Conservation (phyloP, 2,797 vertebrate genomes). For the Apodemus agrarius region DNA sequence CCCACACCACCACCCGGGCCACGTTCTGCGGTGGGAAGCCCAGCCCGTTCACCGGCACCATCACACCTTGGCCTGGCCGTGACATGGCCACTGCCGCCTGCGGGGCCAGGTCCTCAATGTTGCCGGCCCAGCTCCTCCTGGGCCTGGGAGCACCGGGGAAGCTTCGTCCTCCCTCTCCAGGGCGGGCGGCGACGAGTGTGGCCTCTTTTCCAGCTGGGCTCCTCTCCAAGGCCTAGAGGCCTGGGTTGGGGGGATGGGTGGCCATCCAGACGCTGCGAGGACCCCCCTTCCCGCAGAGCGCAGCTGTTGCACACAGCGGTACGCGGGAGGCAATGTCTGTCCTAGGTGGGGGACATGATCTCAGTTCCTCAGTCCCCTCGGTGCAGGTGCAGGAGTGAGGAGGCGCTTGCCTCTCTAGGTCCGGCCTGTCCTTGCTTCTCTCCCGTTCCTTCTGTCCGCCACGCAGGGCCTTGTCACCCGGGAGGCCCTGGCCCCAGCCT, state of each 20-base stretch:
- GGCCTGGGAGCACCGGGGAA: constrained; percentile 8
- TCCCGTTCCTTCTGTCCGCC: neutral
- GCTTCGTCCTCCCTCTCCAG: constrained; percentile 20
- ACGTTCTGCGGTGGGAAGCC: constrained; percentile 95
- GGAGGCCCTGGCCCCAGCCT: constrained; percentile 17
- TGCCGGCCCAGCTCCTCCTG: constrained; percentile 36
- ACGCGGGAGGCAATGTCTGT: neutral
- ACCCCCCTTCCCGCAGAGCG: constrained; percentile 1
- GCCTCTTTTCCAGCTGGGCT: constrained; percentile 12
- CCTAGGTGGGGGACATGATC: neutral
- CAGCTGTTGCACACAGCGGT: neutral
- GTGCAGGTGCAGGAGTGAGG: neutral
- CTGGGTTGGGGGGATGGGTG: neutral
- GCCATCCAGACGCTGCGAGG: neutral
- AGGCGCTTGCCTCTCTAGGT: neutral
- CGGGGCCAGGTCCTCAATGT: constrained; percentile 53
- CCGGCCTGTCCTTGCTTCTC: neutral
- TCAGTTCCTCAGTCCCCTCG: neutral
- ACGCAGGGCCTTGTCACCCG: constrained; percentile 59
- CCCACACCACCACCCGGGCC: constrained; percentile 98
- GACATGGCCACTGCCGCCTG: constrained; percentile 81
- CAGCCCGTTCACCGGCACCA: constrained; percentile 85
- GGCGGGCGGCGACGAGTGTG: neutral
- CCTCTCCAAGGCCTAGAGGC: constrained; percentile 43
- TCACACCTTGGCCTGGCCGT: constrained; percentile 82